Base-by-base conservation (phyloP, 92 coral and sea anemone species). In the Epizoanthus ramosus region DNA sequence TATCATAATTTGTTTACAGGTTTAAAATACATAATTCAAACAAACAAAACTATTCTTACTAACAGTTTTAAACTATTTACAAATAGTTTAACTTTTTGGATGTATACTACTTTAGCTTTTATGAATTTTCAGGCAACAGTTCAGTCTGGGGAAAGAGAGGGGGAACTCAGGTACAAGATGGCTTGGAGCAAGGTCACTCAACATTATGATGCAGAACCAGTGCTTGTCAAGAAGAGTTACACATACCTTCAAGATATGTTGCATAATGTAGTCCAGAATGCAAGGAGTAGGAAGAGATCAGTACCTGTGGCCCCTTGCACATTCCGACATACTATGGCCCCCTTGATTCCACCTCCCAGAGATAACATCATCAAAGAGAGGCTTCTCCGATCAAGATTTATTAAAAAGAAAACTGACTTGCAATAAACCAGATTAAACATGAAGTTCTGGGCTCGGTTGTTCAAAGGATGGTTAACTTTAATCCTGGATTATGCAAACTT, bases 161-260 rank as follows among this genome's bases (percentile, higher is more conserved):
- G 81, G 19, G 87, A 84, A 21, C 70, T 23, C 16, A 73, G 70
- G 57, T 84, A 73, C 71, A 84, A 73, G 59, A 73, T 84, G 50
- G 75, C 75, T 28, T 84, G 81, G 87, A 72, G 80, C 63, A 84
- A 84, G 61, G 87, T 84, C 22, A 24, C 73, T 15, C 73, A 63
- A 66, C 39, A 57, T 43, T 74, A 72, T 57, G 68, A 64, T 60
- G 87, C 87, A 0, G 73, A 84, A 28, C 87, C 87, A n/a, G 87
- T 84, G 23, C 70, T 84, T 23, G 64, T 31, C 21, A 74, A 63
- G 65, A 84, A 84, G 39, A 45, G 66, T 16, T 84, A 74, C 61
- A 18, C 13, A 37, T 84, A 84, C 58, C 81, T 84, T 14, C 28
- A 84, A 35, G 74, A 69, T 17, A 71, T 83, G 47, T 24, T 83